Base-by-base conservation (phyloP, 2,888 invertebrate species). In the Physocephala rufipes region DNA sequence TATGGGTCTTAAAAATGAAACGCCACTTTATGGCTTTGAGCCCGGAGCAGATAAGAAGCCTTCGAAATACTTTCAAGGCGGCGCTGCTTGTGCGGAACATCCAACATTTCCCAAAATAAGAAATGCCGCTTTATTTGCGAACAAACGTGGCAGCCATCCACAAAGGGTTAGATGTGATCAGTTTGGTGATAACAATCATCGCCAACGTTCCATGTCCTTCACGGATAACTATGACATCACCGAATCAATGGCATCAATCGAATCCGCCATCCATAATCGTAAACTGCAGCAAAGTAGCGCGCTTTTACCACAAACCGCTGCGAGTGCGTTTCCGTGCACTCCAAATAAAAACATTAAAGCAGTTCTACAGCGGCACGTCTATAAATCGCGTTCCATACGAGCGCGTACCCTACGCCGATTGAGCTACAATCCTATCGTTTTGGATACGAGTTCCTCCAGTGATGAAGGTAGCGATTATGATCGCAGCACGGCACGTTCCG, bases 381-480 rank as follows among this genome's bases (percentile, higher is more conserved):
- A 84, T 74, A 86, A 86, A 66, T 85, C 86, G 15, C 87, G 88
- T 64, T 89, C 88, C 61, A 85, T 89, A 51, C 86, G 88, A 66
- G 89, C 89, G 67, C 86, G 89, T 55, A 89, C 89, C 55, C 73
- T 85, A 70, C 79, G 84, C 2, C 84, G 89, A 15, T 86, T 89
- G 74, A 89, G 89, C 74, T 90, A 90, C 78, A 89, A 90, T 83
- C 89, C 89, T 28, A 87, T 88, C 78, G 87, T 87, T 7, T 84
- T 87, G 70, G 88, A 88, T 75, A 87, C 87, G 30, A 87, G 88
- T 70, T 88, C 89, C 51, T 88, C 89, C 28, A 88, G 88, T 71
- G 88, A 86, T 74, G 89, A 88, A 74, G 88, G 89, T 71, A 87
- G 87, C 63, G 81, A 81, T 15, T 78, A 79, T 67, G 85, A 86